Percentiles rank a stretch among this genome's conserved stretches.
phyloP scores from a whole-genome alignment of 2,888 invertebrate species.

The Machimus rusticus region DNA sequence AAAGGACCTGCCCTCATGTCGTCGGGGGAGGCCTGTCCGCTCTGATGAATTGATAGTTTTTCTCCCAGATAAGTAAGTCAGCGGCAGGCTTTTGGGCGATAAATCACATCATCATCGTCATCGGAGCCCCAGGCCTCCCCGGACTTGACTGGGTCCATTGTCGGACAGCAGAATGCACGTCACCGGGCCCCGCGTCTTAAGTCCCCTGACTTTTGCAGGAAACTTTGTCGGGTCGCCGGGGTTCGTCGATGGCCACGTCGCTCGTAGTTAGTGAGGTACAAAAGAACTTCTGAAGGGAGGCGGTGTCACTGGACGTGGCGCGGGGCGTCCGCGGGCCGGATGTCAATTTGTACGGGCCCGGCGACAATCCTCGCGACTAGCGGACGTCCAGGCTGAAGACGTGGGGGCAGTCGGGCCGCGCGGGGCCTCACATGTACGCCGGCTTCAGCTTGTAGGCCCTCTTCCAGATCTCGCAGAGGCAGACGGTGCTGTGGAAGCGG shows the following conservation, averaged over 20 bases:
- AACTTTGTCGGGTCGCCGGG: background rate
- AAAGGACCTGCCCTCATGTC: background rate
- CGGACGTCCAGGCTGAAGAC: conserved; percentile 27
- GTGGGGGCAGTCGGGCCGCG: background rate
- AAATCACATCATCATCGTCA: background rate
- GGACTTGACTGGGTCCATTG: background rate
- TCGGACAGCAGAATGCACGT: conserved; percentile 11
- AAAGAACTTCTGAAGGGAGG: background rate
- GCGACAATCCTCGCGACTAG: conserved; percentile 21
- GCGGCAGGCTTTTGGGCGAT: background rate
- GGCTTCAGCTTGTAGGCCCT: conserved; percentile 92
- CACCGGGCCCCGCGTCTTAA: background rate
- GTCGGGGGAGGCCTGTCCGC: background rate
- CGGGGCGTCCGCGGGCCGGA: background rate
- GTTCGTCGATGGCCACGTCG: background rate
- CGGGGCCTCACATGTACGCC: conserved; percentile 75
- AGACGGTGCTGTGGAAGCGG: conserved; percentile 93
- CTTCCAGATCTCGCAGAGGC: conserved; percentile 96
- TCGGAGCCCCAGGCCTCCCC: background rate
- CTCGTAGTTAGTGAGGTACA: conserved; percentile 7
- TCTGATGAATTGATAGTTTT: background rate
- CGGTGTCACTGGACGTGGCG: background rate
- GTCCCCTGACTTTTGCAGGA: conserved; percentile 26
- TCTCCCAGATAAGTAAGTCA: background rate
- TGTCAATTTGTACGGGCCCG: conserved; percentile 19